Conservation (phyloP, 2,113 vertebrate species). For the Megatriorchis doriae region DNA sequence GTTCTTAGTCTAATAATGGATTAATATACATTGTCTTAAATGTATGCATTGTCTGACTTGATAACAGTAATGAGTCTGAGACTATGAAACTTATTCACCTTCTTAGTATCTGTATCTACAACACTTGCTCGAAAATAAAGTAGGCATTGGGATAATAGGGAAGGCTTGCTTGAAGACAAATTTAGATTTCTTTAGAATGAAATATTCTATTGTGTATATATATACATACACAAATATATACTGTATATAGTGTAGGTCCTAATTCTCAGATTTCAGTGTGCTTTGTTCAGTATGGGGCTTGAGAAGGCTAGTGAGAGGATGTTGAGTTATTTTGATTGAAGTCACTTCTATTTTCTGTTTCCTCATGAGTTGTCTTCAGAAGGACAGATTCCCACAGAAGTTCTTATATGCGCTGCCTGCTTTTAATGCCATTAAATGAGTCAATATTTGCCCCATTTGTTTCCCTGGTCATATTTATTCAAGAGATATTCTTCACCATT, state of each 20-base stretch:
- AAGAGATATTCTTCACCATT: not conserved
- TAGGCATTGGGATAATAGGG: not conserved
- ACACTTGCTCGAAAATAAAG: not conserved
- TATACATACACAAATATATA: fast-evolving
- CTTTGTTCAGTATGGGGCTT: not conserved
- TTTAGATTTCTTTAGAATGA: not conserved
- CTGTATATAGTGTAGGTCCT: no score
- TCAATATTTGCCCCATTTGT: not conserved
- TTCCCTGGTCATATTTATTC: not conserved
- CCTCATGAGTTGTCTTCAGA: not conserved
- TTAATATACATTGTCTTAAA: constrained; percentile 3
- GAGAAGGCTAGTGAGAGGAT: not conserved
- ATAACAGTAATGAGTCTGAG: not conserved
- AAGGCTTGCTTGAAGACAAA: not conserved
- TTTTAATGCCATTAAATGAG: not conserved
- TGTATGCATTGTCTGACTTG: not conserved
- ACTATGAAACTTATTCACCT: not conserved
- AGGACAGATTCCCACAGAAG: not conserved
- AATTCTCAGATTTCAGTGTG: not conserved
- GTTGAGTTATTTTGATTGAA: not conserved
- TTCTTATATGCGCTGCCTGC: not conserved
- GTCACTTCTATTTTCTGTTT: not conserved
- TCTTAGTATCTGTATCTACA: not conserved
- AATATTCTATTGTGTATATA: not conserved
- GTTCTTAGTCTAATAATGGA: not conserved